phyloP scores from a whole-genome alignment of 2,113 vertebrate species.

The Butorides virescens region DNA sequence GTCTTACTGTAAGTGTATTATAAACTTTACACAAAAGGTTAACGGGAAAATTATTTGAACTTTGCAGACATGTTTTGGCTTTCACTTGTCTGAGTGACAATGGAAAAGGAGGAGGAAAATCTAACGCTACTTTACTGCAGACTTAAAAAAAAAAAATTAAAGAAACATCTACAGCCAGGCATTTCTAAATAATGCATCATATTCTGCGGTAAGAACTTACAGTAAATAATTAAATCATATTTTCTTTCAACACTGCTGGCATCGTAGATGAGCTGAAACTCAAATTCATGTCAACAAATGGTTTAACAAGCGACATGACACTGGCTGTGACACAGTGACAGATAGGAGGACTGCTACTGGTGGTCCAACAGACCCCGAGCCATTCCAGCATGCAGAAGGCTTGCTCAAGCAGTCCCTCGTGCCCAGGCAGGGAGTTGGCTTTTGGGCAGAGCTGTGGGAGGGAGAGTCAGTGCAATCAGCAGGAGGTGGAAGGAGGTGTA shows the following conservation, averaged over 20 bases:
- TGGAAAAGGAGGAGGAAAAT: not conserved
- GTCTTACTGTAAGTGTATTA: not conserved
- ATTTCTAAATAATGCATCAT: not conserved
- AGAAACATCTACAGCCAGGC: not conserved
- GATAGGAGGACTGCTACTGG: not conserved
- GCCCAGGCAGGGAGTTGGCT: not conserved
- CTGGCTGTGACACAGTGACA: not conserved
- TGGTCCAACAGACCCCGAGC: not conserved
- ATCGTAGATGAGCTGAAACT: not conserved
- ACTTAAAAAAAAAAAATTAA: not conserved
- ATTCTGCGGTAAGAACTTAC: not conserved
- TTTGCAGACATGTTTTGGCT: not conserved
- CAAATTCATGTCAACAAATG: not conserved
- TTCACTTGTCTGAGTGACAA: not conserved
- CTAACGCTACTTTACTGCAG: not conserved
- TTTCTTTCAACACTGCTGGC: not conserved
- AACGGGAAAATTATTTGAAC: not conserved
- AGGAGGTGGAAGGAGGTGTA: not conserved
- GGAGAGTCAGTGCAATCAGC: not conserved
- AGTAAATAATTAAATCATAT: not conserved
- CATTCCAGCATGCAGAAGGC: not conserved
- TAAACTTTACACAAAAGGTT: not conserved
- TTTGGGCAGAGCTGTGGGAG: not conserved
- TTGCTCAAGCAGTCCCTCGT: fast-evolving
- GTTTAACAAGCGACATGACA: not conserved